Base-by-base conservation (phyloP, 53 echinoderm and acorn worm genomes). In the Luidia sarsii region DNA sequence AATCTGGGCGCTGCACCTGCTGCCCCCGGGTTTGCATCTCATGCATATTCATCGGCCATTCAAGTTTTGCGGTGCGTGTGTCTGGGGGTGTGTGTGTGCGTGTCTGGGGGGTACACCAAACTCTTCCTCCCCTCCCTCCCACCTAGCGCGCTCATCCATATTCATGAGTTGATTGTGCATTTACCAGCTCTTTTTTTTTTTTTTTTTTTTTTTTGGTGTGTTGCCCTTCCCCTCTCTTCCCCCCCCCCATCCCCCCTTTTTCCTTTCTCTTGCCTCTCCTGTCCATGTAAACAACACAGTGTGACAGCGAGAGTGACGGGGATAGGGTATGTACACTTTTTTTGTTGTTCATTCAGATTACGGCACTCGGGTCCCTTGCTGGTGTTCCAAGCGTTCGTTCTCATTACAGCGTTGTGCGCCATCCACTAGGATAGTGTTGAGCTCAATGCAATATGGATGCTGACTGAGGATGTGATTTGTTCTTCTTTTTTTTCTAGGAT, bases 121-220 rank as follows among this genome's bases (percentile, higher is more conserved):
- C n/a, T n/a, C n/a, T 16, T 39, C 33, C 31, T 14, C 25, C 56
- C 24, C 10, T 36, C 50, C 64, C 52, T 29, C 38, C 57, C 56
- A 55, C 55, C 57, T 39, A 16, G 35, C 55, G 25, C 55, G 30
- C 33, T 60, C 61, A 29, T 77, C 21, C 61, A 77, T 77, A 77
- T 77, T 77, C 77, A 77, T 77, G 77, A 77, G 45, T 7, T 20
- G 14, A 27, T 36, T 77, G 77, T 77, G 77, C 77, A 77, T 77
- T 77, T 77, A 77, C 31, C 2, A 19, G 32, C 41, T 60, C 18
- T 52, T 50, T 71, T 31, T 71, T 51, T 41, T 10, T 35, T 45
- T 39, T 41, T 46, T 61, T 57, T 61, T 60, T 29, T 67, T n/a
- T n/a, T n/a, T n/a, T n/a, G n/a, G n/a, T n/a, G n/a, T n/a, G n/a